Evolutionary conservation across 64 coral and sea anemone species (phyloP).

Genomic region (Porites australiensis): DNA sequence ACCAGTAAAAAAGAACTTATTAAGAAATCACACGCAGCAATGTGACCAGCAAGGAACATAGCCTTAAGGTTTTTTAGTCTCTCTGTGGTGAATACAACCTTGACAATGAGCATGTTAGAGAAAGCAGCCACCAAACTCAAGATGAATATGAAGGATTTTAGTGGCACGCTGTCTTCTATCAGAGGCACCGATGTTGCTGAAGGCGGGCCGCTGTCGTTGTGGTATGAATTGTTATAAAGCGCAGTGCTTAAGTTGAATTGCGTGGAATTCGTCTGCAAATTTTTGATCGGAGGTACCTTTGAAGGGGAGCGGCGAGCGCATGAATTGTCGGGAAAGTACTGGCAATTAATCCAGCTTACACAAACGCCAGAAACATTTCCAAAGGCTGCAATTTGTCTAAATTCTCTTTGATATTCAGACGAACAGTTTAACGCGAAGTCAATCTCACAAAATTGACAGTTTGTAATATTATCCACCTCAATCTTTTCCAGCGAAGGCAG

Average conservation of each 20-base stretch:
- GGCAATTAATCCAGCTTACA: no score
- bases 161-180: background rate
- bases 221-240: background rate
- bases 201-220: background rate
- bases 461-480: no score
- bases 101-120: background rate
- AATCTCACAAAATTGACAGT: no score
- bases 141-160: slow-evolving; percentile 18
- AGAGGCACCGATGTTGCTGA: background rate
- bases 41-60: slow-evolving; percentile 24
- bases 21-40: slow-evolving; percentile 9
- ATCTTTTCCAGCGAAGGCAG: no score
- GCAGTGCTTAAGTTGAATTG: background rate
- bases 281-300: no score
- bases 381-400: no score
- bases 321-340: no score
- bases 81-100: background rate
- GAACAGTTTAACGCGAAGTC: no score
- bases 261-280: background rate
- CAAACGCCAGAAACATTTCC: no score
- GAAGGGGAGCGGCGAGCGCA: background rate
- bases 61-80: background rate
- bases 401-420: no score
- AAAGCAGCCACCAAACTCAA: background rate
- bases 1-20: background rate